phyloP scores from a whole-genome alignment of 2,888 invertebrate genomes.

The Pharmacophagus antenor region DNA sequence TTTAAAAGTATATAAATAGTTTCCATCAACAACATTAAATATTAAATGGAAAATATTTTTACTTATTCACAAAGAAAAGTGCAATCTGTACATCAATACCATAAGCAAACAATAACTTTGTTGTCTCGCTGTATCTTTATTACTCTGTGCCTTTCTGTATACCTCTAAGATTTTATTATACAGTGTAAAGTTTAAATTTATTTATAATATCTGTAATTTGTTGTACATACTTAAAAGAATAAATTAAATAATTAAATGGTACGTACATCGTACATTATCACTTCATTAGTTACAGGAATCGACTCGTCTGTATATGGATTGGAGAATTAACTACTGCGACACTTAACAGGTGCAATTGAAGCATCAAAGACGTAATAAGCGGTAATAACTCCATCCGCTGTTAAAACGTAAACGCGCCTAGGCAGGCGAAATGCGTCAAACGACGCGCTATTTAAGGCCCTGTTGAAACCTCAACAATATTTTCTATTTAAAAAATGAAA shows the following conservation, averaged over 20 bases:
- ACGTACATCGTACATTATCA: slow-evolving; percentile 4
- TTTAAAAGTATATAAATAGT: no score
- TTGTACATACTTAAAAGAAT: background rate
- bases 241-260: background rate
- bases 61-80: no score
- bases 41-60: no score
- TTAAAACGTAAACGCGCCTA: slow-evolving; percentile 29
- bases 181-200: background rate
- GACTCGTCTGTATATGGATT: slow-evolving; percentile 12
- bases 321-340: slow-evolving; percentile 2
- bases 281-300: background rate
- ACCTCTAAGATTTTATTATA: background rate
- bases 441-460: background rate
- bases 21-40: no score
- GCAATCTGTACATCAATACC: no score
- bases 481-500: no score
- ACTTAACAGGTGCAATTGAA: slow-evolving; percentile 27
- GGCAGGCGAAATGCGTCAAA: slow-evolving; percentile 16
- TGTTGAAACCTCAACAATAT: background rate
- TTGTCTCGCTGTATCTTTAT: background rate
- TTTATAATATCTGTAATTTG: background rate
- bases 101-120: background rate
- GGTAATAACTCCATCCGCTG: slow-evolving; percentile 32
- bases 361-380: slow-evolving; percentile 31
- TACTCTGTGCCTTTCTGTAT: no score